Evolutionary conservation across 2,113 vertebrate species (phyloP).

Genomic region (Macquaria australasica): DNA sequence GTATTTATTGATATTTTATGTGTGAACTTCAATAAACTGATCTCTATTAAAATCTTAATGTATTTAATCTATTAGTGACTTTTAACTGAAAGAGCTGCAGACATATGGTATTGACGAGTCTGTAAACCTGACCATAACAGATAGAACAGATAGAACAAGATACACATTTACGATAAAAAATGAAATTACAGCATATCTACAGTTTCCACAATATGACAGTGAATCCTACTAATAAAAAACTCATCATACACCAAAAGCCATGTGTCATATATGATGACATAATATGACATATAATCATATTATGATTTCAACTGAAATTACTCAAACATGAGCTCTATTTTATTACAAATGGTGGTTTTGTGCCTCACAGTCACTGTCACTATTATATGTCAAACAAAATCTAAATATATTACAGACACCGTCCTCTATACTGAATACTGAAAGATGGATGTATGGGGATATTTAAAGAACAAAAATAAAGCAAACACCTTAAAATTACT

Average conservation of each 20-base stretch:
- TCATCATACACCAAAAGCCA: no score
- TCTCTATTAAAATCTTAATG: slow-evolving; percentile 11
- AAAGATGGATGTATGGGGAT: not conserved
- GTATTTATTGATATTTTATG: not conserved
- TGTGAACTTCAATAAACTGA: slow-evolving; percentile 54
- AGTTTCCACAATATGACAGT: no score
- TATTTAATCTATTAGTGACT: not conserved
- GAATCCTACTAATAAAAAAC: no score
- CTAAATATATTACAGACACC: not conserved
- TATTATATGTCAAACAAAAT: not conserved
- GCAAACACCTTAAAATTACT: not conserved
- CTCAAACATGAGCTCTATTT: no score
- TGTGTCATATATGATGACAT: no score
- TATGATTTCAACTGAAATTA: no score
- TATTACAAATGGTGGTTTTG: no score
- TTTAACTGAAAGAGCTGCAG: not conserved
- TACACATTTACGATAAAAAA: no score
- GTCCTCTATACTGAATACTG: not conserved
- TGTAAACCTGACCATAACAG: not conserved
- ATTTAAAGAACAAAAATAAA: not conserved
- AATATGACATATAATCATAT: no score
- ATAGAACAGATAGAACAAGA: no score
- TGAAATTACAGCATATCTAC: no score
- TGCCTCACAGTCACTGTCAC: not conserved
- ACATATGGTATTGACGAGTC: not conserved